A percentile compares a stretch with the other conserved stretches of the same genome.
Evolutionary conservation across 2,797 vertebrate genomes (phyloP).

Genomic region (Phoeniculus purpureus): DNA sequence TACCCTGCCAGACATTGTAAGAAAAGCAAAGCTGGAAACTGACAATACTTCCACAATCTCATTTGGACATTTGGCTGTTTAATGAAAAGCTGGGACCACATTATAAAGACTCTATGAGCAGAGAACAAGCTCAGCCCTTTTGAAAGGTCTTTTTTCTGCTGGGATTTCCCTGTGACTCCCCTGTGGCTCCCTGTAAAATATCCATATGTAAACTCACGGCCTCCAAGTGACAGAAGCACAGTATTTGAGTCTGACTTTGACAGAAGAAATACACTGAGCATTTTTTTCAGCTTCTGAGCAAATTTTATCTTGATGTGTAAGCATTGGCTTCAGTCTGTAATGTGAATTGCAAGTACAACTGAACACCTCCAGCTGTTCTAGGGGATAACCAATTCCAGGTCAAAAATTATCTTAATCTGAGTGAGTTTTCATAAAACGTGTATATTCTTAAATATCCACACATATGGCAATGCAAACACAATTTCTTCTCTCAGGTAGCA

Average conservation of each 20-base stretch:
- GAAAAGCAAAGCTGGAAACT: slow-evolving; percentile 11
- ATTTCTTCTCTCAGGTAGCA: neutral
- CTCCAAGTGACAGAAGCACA: neutral
- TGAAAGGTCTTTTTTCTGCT: neutral
- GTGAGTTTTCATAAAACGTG: neutral
- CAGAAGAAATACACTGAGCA: neutral
- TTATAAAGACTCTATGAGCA: neutral
- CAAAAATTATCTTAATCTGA: neutral
- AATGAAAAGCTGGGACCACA: neutral
- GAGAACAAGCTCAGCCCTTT: neutral
- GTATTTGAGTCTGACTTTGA: neutral
- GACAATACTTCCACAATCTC: slow-evolving; percentile 15
- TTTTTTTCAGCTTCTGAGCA: neutral
- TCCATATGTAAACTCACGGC: neutral
- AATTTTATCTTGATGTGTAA: neutral
- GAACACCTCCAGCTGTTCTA: neutral
- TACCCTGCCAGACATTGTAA: neutral
- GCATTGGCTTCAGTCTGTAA: neutral
- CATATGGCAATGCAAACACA: neutral
- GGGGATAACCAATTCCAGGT: neutral
- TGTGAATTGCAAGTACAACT: neutral
- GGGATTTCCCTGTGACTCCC: neutral
- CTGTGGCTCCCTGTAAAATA: neutral
- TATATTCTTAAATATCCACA: neutral
- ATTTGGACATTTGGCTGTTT: neutral